These are phyloP conservation scores for Monodelphis domestica DNA, from an alignment of 2,797 vertebrate species.

Conservation along the genomic window DNA sequence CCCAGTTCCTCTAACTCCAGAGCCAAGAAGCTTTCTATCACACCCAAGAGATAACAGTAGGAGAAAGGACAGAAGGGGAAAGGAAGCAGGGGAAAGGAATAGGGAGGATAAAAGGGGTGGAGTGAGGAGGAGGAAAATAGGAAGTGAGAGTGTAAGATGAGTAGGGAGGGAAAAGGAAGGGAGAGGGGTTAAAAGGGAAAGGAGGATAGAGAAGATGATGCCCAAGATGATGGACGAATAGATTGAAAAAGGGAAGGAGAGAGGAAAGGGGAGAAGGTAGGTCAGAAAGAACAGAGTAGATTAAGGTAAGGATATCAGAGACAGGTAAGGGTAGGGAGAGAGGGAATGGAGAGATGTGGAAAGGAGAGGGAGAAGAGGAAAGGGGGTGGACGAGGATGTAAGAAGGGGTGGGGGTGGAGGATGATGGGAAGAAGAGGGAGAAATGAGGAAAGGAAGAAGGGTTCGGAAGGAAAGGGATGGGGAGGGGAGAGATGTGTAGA, in stretches of 20 bases:
- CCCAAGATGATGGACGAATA: too few species aligned
- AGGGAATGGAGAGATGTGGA: background rate
- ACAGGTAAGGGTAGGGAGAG: background rate
- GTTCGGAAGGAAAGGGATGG: background rate
- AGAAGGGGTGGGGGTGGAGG: background rate
- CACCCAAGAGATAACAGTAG: background rate
- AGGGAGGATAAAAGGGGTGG: constrained; percentile 37
- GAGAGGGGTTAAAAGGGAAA: background rate
- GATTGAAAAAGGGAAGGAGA: background rate
- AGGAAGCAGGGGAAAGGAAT: background rate
- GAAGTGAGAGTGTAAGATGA: background rate
- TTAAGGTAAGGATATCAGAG: background rate
- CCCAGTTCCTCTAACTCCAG: background rate
- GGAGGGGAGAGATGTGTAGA: background rate
- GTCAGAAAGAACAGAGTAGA: background rate
- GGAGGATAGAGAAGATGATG: background rate
- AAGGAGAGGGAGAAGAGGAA: background rate
- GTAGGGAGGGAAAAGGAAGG: background rate
- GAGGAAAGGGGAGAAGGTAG: background rate
- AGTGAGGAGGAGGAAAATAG: background rate
- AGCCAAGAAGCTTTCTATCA: background rate
- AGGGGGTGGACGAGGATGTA: too few species aligned
- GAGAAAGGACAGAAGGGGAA: background rate
- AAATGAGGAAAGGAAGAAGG: background rate
- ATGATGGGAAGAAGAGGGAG: background rate